These are phyloP conservation scores for Drosophila lacicola DNA, from an alignment of 2,888 invertebrate genomes.

Conservation along the genomic window DNA sequence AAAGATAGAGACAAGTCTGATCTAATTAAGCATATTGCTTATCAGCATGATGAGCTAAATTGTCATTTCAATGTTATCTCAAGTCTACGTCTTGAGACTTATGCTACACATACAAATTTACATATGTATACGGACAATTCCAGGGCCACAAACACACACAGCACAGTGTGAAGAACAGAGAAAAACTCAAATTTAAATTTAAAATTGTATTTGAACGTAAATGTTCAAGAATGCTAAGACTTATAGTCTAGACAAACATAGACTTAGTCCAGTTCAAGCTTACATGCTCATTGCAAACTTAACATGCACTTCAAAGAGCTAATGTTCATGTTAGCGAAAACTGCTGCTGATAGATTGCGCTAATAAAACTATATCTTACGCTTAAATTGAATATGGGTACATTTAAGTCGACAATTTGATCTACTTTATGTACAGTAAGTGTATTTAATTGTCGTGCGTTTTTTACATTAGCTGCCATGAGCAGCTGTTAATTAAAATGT, in stretches of 20 bases:
- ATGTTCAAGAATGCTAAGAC: no score
- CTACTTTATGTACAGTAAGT: not conserved
- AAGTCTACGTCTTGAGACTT: slow-evolving; percentile 3
- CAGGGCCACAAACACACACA: no score
- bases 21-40: slow-evolving; percentile 17
- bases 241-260: no score
- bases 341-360: slow-evolving; percentile 6
- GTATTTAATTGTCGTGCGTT: slow-evolving; percentile 12
- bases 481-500: slow-evolving; percentile 65
- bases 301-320: not conserved
- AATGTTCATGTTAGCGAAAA: not conserved
- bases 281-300: not conserved
- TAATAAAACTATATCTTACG: not conserved
- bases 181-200: no score
- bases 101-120: not conserved
- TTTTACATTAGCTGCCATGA: slow-evolving; percentile 2
- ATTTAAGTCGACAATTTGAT: not conserved
- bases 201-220: no score
- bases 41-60: slow-evolving; percentile 36
- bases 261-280: no score
- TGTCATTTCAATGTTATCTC: slow-evolving; percentile 11
- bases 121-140: not conserved
- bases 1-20: slow-evolving; percentile 9
- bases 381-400: not conserved
- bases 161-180: no score